Base-by-base conservation (phyloP, 2,113 vertebrate species). In the Pyrgilauda ruficollis region DNA sequence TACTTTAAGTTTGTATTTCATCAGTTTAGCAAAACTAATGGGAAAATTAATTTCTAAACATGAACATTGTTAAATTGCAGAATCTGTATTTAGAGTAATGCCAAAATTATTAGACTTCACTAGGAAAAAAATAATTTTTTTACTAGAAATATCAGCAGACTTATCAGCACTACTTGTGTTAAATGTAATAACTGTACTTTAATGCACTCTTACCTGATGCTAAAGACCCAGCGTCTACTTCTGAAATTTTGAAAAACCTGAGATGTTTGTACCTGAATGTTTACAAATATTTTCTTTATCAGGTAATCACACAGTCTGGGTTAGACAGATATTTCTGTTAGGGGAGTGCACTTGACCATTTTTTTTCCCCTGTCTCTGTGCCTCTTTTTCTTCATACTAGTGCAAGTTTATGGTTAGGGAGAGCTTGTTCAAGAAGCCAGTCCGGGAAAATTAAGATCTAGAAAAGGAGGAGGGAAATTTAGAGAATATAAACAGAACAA, bases 11-110 rank as follows among this genome's bases (percentile, higher is more conserved):
- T 77, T 88, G 15, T 66, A 50, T 77, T 90, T 85, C 30, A 43
- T 27, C 63, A 39, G 50, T 27, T 49, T 85, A 69, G 66, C 23
- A 96, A 93, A 89, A 26, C 27, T 43, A 73, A 62, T 33, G 39
- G 64, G 75, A 93, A 94, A 73, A 28, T 64, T 76, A 41, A 91
- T 93, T 88, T 93, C 79, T 78, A 67, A 92, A 49, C 20, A 59
- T 70, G 70, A 94, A 86, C 20, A 10, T 49, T 81, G 84, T 49
- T 90, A 44, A 86, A 90, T 77, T 72, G 49, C 33, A 70, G 52
- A 77, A 88, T 12, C 55, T 77, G 21, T 90, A 72, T 93, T 88
- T 90, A 90, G 56, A 58, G 86, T 43, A 75, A n/a, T 86, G 64
- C 47, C 73, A 89, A 90, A 88, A 84, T 90, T 90, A 81, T 74